Evolutionary conservation across 2,113 vertebrate genomes (phyloP).

Genomic region (Chlorodrepanis virens): DNA sequence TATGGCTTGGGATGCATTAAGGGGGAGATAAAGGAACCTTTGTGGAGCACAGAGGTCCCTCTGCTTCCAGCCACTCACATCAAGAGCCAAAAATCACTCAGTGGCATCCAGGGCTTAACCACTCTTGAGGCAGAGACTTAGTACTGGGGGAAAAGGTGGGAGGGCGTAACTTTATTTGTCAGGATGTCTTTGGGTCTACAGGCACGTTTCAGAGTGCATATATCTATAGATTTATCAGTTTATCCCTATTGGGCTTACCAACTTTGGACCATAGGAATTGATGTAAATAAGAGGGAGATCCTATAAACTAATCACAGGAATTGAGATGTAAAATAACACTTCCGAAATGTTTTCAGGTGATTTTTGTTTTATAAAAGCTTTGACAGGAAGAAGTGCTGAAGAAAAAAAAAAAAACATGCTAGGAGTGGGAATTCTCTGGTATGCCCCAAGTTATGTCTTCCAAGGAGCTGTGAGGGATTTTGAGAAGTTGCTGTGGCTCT

Average conservation of each 20-base stretch:
- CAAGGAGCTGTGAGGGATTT: not conserved
- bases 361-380: not conserved
- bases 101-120: not conserved
- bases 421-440: not conserved
- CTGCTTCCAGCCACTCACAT: not conserved
- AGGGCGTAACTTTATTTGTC: not conserved
- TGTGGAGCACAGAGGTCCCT: not conserved
- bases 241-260: not conserved
- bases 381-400: not conserved
- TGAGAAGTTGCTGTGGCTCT: not conserved
- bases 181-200: not conserved
- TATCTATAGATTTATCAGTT: not conserved
- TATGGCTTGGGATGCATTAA: not conserved
- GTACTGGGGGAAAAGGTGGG: accelerated
- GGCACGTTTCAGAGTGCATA: not conserved
- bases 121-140: not conserved
- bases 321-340: not conserved
- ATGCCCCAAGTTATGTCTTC: not conserved
- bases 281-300: not conserved
- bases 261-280: not conserved
- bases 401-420: not conserved
- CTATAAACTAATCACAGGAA: not conserved
- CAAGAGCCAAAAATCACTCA: not conserved
- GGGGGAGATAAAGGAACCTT: not conserved
- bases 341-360: not conserved